These are phyloP conservation scores for Entomobrya multifasciata DNA, from an alignment of 2,888 invertebrate species.

Conservation along the genomic window DNA sequence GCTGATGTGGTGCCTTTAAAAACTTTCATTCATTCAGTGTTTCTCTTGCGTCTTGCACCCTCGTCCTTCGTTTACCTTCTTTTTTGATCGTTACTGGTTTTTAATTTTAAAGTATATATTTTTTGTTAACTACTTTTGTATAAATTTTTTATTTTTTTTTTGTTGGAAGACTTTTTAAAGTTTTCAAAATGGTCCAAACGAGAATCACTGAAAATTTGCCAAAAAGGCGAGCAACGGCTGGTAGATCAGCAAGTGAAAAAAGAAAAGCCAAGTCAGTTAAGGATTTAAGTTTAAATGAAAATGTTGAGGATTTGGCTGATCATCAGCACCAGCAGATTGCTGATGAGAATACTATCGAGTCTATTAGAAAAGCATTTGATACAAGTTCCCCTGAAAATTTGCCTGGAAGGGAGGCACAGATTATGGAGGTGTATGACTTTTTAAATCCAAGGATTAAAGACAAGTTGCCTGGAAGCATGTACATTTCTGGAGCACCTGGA, in stretches of 20 bases:
- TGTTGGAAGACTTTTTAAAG: too few species aligned
- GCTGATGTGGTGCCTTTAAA: too few species aligned
- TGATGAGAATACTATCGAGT: conserved; percentile 57
- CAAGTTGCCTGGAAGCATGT: conserved; percentile 89
- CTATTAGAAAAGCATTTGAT: conserved; percentile 82
- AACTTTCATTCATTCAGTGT: too few species aligned
- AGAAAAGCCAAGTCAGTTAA: conserved; percentile 37
- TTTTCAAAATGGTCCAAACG: conserved; percentile 61
- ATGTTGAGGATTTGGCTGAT: neutral
- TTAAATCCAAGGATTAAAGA: conserved; percentile 86
- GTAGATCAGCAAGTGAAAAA: conserved; percentile 24
- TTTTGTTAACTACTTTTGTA: neutral
- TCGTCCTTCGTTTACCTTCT: neutral
- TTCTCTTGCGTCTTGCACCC: neutral
- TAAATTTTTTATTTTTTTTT: neutral
- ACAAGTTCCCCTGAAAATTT: conserved; percentile 83
- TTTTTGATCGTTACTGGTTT: neutral
- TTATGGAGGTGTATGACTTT: conserved; percentile 86
- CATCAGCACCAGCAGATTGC: too few species aligned
- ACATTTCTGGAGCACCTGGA: conserved; percentile 98
- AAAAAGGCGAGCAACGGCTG: neutral
- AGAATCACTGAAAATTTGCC: conserved; percentile 54
- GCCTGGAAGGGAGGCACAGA: conserved; percentile 91
- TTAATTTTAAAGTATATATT: too few species aligned
- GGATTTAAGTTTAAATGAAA: neutral